Evolutionary conservation across 2,797 vertebrate genomes (phyloP).

Genomic region (Anas capensis): DNA sequence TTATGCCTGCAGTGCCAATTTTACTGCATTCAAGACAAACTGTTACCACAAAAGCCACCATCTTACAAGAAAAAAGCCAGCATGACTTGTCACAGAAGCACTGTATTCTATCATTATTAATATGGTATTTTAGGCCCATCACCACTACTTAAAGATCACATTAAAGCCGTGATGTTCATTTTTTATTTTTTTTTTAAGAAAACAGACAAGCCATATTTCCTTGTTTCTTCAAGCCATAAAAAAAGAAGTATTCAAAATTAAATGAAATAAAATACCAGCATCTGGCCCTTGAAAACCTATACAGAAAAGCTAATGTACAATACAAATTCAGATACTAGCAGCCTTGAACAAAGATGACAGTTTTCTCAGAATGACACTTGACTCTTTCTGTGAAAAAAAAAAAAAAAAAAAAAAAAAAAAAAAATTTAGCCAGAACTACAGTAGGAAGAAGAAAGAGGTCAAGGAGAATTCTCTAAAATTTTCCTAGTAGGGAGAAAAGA

Average conservation of each 20-base stretch:
- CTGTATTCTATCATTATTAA: conserved; percentile 2
- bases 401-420: background rate
- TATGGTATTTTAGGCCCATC: background rate
- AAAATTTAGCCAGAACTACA: background rate
- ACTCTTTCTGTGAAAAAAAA: background rate
- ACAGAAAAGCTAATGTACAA: conserved; percentile 2
- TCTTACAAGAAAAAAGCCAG: background rate
- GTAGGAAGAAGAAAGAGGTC: background rate
- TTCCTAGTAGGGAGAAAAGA: background rate
- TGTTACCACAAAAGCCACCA: background rate
- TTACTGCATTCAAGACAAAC: conserved; percentile 6
- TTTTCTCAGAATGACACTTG: conserved; percentile 14
- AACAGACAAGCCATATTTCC: conserved; percentile 38
- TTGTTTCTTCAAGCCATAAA: conserved; percentile 35
- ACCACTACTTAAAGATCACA: conserved; percentile 33
- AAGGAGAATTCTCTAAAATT: conserved; percentile 10
- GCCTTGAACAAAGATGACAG: conserved; percentile 40
- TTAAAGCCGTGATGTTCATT: conserved; percentile 10
- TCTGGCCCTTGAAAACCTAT: conserved; percentile 42
- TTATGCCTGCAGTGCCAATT: background rate
- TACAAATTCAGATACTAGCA: conserved; percentile 42
- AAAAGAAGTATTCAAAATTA: conserved; percentile 43
- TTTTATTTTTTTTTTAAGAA: conserved; percentile 22
- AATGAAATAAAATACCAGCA: background rate
- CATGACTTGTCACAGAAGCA: background rate